Evolutionary conservation across 53 echinoderm and acorn worm species (phyloP), one percentile per base, ranked within the genome.

Genomic region (Patiria pectinifera): DNA sequence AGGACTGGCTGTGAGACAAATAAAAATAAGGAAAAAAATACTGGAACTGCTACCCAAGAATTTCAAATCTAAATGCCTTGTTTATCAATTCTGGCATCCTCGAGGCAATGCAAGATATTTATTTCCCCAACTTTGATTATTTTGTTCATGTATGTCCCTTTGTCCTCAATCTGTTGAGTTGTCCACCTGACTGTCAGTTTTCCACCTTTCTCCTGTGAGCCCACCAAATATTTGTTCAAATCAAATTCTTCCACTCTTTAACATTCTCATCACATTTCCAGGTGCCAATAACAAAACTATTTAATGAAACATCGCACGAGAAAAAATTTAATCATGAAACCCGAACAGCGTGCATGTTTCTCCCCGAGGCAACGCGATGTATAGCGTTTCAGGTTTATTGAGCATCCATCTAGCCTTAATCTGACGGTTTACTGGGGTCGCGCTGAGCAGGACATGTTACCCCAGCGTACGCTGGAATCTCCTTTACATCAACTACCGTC

Each of bases 341-440:
- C 86, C 22, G 26, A 85, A 71, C 3, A 71, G 19, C 48, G 14
- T 18, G 48, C 35, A 45, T 70, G 70, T 70, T 70, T 70, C 70
- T 70, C 78, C 86, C 86, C n/a, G 47, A 14, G 47, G 86, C 86
- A 43, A 86, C n/a, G 43, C 21, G 10, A 78, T 78, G 43, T 70
- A 71, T 86, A 86, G 47, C n/a, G 45, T 71, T 71, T 71, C 86
- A 71, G 48, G 71, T 46, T 86, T 86, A 86, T 86, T 53, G 86
- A 86, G 46, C 72, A 86, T n/a, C 48, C 22, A 35, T 35, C 35
- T 35, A 35, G 35, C 26, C 71, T 86, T 9, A 59, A 72, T 45
- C 72, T 35, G 35, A 35, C 35, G 35, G 71, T 86, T 86, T 86
- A 21, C 19, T 45, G 45, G 78, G 45, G 45, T 26, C 43, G 8